Percentiles rank a stretch among this genome's conserved stretches.
These are phyloP conservation scores for Gymnarchus niloticus DNA, from an alignment of 2,113 vertebrate genomes.

Conservation along the genomic window DNA sequence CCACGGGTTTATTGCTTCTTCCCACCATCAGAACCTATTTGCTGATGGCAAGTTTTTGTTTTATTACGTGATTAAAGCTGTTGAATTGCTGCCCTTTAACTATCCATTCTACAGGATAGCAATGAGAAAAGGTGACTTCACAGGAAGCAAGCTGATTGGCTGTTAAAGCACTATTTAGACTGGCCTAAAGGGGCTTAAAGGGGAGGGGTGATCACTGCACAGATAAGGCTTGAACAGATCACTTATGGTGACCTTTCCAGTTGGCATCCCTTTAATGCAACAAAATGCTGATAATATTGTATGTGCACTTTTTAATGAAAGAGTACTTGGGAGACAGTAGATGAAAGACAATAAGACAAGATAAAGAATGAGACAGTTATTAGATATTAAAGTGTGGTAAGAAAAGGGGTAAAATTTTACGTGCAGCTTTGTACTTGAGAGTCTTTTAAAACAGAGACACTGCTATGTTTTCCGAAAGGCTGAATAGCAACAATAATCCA, in stretches of 20 bases:
- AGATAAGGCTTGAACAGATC: not conserved
- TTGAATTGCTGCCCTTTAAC: slow-evolving; percentile 55
- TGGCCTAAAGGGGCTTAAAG: slow-evolving; percentile 46
- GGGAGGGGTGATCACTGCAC: slow-evolving; percentile 20
- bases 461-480: not conserved
- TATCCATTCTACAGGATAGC: slow-evolving; percentile 58
- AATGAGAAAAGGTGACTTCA: slow-evolving; percentile 55
- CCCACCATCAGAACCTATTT: slow-evolving; percentile 47
- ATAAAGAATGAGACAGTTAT: not conserved
- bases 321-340: not conserved
- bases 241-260: not conserved
- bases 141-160: slow-evolving; percentile 62
- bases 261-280: not conserved
- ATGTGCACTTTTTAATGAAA: not conserved
- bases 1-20: slow-evolving; percentile 45
- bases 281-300: not conserved
- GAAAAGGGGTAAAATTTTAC: not conserved
- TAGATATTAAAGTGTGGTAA: too few relatives aligned
- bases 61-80: slow-evolving; percentile 64
- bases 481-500: not conserved
- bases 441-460: not conserved
- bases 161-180: slow-evolving; percentile 64
- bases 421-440: not conserved
- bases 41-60: slow-evolving; percentile 49
- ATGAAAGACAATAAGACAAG: not conserved